Conservation (phyloP, 2,113 vertebrate species). For the Nettapus auritus region DNA sequence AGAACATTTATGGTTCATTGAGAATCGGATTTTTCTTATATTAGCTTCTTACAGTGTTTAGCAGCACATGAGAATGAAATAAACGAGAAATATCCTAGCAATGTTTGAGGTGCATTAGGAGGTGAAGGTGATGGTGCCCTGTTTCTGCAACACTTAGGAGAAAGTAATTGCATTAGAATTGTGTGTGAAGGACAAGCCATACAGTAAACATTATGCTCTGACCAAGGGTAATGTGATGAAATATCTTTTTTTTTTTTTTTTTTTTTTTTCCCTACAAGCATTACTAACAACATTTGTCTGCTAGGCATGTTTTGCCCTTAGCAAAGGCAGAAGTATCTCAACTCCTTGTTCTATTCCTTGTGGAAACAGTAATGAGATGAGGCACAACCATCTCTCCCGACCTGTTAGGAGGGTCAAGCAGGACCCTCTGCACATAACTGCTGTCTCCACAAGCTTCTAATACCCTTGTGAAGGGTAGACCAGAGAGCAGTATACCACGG, state of each 20-base stretch:
- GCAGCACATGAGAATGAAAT: not conserved
- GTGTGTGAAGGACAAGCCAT: not conserved
- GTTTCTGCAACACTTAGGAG: conserved; percentile 21
- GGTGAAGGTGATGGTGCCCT: conserved; percentile 1
- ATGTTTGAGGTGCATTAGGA: conserved; percentile 14
- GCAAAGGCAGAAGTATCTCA: not conserved
- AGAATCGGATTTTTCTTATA: not conserved
- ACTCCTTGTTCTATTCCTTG: not conserved
- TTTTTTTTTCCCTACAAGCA: not conserved
- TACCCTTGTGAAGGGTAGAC: not conserved
- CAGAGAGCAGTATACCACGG: accelerated
- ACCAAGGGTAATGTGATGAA: conserved; percentile 12
- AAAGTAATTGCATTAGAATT: not conserved
- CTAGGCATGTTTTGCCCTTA: not conserved
- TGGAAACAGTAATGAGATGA: not conserved
- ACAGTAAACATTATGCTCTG: not conserved
- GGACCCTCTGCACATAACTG: not conserved
- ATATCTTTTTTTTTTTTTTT: not conserved
- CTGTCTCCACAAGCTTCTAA: not conserved
- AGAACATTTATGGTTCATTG: not conserved
- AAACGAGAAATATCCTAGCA: not conserved
- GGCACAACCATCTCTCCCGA: not conserved
- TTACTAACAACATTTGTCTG: not conserved
- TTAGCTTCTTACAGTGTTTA: not conserved
- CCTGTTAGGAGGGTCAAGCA: not conserved